Percentiles rank a stretch among this genome's conserved stretches.
Evolutionary conservation across 2,797 vertebrate species (phyloP).

Genomic region (Neopelma chrysocephalum): DNA sequence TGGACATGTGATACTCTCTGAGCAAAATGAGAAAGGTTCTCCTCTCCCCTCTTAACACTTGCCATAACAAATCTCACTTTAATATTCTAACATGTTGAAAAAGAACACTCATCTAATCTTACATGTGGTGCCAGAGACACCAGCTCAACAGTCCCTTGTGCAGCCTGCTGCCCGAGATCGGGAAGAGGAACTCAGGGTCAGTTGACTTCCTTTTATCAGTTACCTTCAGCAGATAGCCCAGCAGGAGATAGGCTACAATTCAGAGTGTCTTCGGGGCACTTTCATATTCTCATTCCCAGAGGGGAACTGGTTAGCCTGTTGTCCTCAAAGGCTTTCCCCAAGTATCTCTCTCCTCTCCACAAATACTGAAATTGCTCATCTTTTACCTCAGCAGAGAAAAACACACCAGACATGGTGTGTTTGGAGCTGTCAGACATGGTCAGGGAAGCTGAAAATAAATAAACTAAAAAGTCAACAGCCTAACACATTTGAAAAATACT

Average conservation of each 20-base stretch:
- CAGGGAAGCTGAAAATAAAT: neutral
- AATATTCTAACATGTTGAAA: neutral
- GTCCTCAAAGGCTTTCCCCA: neutral
- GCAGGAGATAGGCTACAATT: neutral
- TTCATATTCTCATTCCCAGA: neutral
- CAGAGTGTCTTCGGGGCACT: neutral
- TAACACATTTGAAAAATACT: conserved; percentile 15
- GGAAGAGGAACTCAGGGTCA: neutral
- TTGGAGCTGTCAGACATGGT: neutral
- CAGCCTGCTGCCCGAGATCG: neutral
- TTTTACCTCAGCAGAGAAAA: conserved; percentile 8
- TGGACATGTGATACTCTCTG: neutral
- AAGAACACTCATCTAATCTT: neutral
- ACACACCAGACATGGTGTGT: neutral
- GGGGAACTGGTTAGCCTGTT: neutral
- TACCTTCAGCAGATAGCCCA: neutral
- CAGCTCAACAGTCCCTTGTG: neutral
- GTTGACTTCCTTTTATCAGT: neutral
- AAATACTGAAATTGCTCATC: neutral
- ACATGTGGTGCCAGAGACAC: neutral
- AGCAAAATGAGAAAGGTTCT: neutral
- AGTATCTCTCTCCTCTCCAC: neutral
- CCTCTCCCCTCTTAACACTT: neutral
- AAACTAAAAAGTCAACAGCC: neutral
- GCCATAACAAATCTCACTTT: neutral